Evolutionary conservation across 2,888 invertebrate genomes (phyloP).

Genomic region (Chrysolina haemoptera): DNA sequence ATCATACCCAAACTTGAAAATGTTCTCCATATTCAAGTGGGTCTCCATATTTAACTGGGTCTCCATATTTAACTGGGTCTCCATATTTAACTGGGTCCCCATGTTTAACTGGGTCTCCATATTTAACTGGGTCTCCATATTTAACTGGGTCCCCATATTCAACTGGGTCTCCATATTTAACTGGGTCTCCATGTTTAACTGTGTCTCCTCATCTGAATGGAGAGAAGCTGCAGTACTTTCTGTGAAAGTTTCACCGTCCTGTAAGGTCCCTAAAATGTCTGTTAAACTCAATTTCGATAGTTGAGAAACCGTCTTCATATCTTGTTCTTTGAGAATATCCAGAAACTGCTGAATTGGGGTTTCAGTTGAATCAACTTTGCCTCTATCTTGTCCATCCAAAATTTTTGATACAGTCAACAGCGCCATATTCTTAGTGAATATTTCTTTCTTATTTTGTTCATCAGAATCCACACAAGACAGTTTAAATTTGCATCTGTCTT

Average conservation of each 20-base stretch:
- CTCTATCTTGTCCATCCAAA: conserved; percentile 38
- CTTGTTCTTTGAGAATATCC: conserved; percentile 46
- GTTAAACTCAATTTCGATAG: conserved; percentile 25
- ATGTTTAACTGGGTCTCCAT: no score
- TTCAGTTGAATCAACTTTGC: conserved; percentile 47
- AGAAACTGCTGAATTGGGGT: conserved; percentile 52
- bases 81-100: conserved; percentile 46
- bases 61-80: conserved; percentile 54
- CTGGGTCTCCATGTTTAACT: conserved; percentile 51
- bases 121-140: conserved; percentile 52
- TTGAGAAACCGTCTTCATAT: conserved; percentile 33
- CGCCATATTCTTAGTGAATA: conserved; percentile 61
- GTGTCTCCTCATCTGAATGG: conserved; percentile 14
- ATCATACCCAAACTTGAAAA: conserved; percentile 61
- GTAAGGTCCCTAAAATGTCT: conserved; percentile 30
- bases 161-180: conserved; percentile 51
- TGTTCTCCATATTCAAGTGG: conserved; percentile 54
- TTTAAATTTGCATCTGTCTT: not conserved
- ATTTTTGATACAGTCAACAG: conserved; percentile 59
- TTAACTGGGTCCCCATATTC: conserved; percentile 51
- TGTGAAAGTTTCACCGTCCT: conserved; percentile 25
- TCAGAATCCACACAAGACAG: not conserved
- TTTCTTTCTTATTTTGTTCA: conserved; percentile 37
- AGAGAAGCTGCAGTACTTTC: conserved; percentile 10
- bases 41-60: no score